Base-by-base conservation (phyloP, 1,140 invertebrate genomes). In the Penaeus japonicus region DNA sequence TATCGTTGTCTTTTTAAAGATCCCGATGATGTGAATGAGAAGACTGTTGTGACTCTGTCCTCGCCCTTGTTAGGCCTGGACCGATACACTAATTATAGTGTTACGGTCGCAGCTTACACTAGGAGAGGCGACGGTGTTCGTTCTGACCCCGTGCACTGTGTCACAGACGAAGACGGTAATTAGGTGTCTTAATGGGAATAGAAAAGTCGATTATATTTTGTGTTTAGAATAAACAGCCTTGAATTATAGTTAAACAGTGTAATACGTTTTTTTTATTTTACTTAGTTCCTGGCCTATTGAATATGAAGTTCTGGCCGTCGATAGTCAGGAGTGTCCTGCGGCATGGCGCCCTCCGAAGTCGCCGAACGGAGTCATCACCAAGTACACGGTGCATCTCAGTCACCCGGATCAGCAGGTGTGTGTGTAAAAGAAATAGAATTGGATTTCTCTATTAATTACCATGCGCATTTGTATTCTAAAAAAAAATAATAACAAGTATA, bases 331-430 rank as follows among this genome's bases (percentile, higher is more conserved):
- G 87, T 92, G 96, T 98, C 84, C 93, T 98, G 95, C 98, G 18
- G 96, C 97, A 5, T 99, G 97, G 96, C 92, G 95, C 84, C 95
- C 95, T 5, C 96, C 96, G 1, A 92, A 94, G 0, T 93, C 95
- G 57, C 95, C 95, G 0, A 97, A 97, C 92, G 96, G 96, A 2
- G 90, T 95, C 82, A 94, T 97, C 53, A 95, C 94, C 2, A 95
- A 96, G 91, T 97, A 96, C 91, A 96, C 95, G 79, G 94, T 97
- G 62, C 87, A 89, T 55, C 65, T 88, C 1, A 70, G 78, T 70
- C 86, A 82, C 17, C 65, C 79, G 18, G 86, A 82, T 24, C 62
- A 62, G 17, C 75, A 86, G 77, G 84, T 86, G 62, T n/a, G 39
- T 39, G 3, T 18, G 18, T 0, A 20, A 15, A 32, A 27, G n/a